Evolutionary conservation across 2,797 vertebrate species (phyloP).

Genomic region (Carcharodon carcharias): DNA sequence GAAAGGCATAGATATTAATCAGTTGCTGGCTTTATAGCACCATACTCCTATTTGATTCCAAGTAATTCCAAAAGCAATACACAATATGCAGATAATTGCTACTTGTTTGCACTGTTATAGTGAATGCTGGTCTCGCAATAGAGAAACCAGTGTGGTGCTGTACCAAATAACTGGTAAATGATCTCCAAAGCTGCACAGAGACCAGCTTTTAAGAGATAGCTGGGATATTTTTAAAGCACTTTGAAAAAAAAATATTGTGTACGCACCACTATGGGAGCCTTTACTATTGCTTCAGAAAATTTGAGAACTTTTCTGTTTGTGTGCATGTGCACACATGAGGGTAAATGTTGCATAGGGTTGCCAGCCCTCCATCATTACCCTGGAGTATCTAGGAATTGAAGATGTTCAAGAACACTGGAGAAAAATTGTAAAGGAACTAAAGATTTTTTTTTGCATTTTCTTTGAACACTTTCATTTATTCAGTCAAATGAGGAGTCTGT

Average conservation of each 20-base stretch:
- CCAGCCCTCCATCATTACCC: background rate
- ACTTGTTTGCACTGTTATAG: background rate
- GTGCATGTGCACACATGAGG: too few relatives aligned
- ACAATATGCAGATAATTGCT: background rate
- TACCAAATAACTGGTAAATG: background rate
- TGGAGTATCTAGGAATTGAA: background rate
- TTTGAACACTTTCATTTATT: background rate
- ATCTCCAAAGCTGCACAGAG: background rate
- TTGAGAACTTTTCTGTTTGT: background rate
- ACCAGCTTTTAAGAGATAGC: background rate
- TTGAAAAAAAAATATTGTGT: background rate
- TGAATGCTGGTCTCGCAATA: background rate
- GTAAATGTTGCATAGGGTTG: background rate
- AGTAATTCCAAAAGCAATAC: background rate
- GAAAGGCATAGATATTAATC: background rate
- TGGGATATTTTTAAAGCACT: background rate
- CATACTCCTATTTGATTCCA: background rate
- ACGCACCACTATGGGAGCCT: background rate
- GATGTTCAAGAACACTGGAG: background rate
- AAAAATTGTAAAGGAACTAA: background rate
- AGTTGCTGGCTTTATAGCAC: background rate
- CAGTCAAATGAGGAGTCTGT: background rate
- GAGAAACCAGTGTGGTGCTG: background rate
- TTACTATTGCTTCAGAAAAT: background rate
- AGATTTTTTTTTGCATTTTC: background rate